Evolutionary conservation across 2,113 vertebrate genomes (phyloP).

Genomic region (Pterocles burchelli): DNA sequence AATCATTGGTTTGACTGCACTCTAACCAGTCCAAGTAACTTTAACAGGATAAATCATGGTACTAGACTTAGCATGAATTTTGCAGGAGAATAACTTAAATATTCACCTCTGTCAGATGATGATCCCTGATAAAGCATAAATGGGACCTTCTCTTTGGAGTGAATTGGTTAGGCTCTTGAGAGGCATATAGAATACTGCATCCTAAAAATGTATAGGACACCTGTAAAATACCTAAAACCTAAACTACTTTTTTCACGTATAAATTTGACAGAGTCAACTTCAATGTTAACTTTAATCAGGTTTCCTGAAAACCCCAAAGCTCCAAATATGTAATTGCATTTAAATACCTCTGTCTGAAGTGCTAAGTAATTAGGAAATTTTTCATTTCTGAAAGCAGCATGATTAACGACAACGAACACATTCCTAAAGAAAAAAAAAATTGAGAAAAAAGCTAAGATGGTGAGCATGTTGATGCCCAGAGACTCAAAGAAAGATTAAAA

Average conservation of each 20-base stretch:
- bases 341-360: constrained; percentile 9
- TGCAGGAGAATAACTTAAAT: neutral
- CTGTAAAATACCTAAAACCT: neutral
- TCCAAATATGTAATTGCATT: neutral
- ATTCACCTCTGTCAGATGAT: neutral
- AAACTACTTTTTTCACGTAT: neutral
- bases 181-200: neutral
- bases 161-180: neutral
- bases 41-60: neutral
- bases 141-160: neutral
- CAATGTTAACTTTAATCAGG: neutral
- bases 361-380: neutral
- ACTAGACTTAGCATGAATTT: neutral
- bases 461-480: neutral
- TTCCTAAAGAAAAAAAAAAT: neutral
- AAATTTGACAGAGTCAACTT: neutral
- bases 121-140: neutral
- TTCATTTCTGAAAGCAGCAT: constrained; percentile 2
- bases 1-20: neutral
- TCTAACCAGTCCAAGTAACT: neutral
- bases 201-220: neutral
- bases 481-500: neutral
- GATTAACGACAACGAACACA: neutral
- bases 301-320: neutral
- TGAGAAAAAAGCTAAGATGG: neutral